Conservation (phyloP, 2,888 invertebrate genomes). For the Plutella xylostella region DNA sequence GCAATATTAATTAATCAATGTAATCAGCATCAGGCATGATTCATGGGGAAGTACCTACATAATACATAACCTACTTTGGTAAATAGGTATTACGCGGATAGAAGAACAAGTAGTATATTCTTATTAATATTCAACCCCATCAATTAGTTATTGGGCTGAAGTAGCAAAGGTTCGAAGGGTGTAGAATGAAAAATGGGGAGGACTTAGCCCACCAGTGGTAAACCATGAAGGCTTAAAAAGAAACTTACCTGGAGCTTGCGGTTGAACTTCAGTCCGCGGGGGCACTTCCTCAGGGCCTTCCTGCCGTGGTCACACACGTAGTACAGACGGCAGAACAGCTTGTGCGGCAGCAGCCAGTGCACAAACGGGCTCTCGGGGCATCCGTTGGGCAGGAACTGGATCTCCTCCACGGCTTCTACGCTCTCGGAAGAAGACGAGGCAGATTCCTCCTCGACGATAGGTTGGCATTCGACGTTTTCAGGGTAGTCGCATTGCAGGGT, state of each 20-base stretch:
- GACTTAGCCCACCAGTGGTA: not conserved
- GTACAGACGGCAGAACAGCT: slow-evolving; percentile 31
- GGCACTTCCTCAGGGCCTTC: slow-evolving; percentile 29
- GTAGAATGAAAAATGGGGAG: too few species aligned
- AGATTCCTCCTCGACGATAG: slow-evolving; percentile 27
- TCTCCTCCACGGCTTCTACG: slow-evolving; percentile 1
- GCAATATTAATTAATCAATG: too few species aligned
- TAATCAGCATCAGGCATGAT: too few species aligned
- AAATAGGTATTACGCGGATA: too few species aligned
- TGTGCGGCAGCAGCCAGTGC: slow-evolving; percentile 45
- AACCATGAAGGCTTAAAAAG: not conserved
- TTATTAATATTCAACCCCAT: too few species aligned
- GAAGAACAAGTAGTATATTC: too few species aligned
- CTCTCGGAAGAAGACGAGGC: not conserved
- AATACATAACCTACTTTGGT: too few species aligned
- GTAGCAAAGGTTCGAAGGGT: too few species aligned
- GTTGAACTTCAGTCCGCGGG: slow-evolving; percentile 37
- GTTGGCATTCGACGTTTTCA: slow-evolving; percentile 71
- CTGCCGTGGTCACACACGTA: slow-evolving; percentile 49
- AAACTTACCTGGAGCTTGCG: slow-evolving; percentile 32
- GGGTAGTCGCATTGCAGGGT: slow-evolving; percentile 71
- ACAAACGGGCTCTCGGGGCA: slow-evolving; percentile 41
- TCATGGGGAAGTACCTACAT: too few species aligned
- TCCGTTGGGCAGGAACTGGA: slow-evolving; percentile 37
- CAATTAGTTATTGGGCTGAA: too few species aligned